phyloP scores from a whole-genome alignment of 2,113 vertebrate genomes.

The Neodon shergylaensis region DNA sequence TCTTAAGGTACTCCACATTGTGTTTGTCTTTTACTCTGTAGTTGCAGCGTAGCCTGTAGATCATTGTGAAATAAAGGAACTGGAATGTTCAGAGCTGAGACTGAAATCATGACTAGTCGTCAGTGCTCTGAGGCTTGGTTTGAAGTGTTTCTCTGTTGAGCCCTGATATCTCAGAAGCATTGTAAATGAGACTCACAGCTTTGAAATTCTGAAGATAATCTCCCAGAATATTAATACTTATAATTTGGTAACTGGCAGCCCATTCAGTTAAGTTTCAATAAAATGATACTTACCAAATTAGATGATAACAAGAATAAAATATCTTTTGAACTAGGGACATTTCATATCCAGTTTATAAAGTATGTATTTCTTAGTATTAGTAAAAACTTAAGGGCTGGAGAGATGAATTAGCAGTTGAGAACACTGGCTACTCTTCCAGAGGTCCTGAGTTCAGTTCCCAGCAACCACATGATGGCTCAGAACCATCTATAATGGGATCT shows the following conservation, averaged over 20 bases:
- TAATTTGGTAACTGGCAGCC: background rate
- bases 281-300: slow-evolving; percentile 16
- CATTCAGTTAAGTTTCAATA: background rate
- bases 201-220: slow-evolving; percentile 47
- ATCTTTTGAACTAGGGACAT: background rate
- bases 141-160: slow-evolving; percentile 50
- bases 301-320: background rate
- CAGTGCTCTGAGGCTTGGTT: slow-evolving; percentile 31
- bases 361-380: background rate
- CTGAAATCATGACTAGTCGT: background rate
- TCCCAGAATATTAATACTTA: slow-evolving; percentile 8
- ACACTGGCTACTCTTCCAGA: background rate
- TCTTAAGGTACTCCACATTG: slow-evolving; percentile 88
- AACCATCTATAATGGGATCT: background rate
- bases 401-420: background rate
- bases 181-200: slow-evolving; percentile 33
- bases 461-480: background rate
- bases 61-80: background rate
- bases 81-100: background rate
- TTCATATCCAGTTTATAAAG: slow-evolving; percentile 28
- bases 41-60: background rate
- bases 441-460: background rate
- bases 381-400: background rate
- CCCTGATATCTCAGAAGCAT: background rate
- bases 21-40: slow-evolving; percentile 1